A percentile compares a stretch with the other conserved stretches of the same genome.
Evolutionary conservation across 2,888 invertebrate genomes (phyloP).

Genomic region (Helleia helle): DNA sequence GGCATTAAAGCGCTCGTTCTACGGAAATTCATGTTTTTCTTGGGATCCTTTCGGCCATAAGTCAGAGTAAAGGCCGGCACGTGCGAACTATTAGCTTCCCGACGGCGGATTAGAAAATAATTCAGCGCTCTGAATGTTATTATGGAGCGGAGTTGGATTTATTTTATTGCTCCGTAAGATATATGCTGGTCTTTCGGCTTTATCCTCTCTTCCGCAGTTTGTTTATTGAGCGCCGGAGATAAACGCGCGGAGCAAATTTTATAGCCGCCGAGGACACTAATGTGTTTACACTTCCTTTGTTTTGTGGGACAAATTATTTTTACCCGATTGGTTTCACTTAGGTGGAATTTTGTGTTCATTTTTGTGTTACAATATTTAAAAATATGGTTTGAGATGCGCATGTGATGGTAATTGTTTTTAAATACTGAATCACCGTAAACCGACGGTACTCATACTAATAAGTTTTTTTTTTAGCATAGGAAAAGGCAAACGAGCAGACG

Average conservation of each 20-base stretch:
- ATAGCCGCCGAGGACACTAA: constrained; percentile 41
- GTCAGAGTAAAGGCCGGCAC: constrained; percentile 60
- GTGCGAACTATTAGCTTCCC: constrained; percentile 72
- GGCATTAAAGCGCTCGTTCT: constrained; percentile 45
- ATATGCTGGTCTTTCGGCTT: constrained; percentile 61
- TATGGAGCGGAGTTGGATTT: constrained; percentile 65
- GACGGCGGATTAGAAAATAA: constrained; percentile 70
- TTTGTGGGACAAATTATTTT: constrained; percentile 5
- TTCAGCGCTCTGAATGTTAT: constrained; percentile 69
- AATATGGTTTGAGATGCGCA: too few relatives aligned
- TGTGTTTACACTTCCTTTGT: constrained; percentile 15
- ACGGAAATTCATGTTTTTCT: constrained; percentile 70
- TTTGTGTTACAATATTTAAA: too few relatives aligned
- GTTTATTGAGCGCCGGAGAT: constrained; percentile 53
- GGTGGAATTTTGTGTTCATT: too few relatives aligned
- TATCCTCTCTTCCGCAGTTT: constrained; percentile 56
- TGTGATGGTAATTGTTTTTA: too few relatives aligned
- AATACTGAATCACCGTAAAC: too few relatives aligned
- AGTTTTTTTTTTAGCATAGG: too few relatives aligned
- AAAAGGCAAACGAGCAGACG: too few relatives aligned
- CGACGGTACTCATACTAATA: too few relatives aligned
- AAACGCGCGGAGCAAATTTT: constrained; percentile 54
- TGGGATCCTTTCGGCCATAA: constrained; percentile 62
- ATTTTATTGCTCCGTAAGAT: constrained; percentile 66
- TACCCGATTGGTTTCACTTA: not conserved